These are phyloP conservation scores for Sisyra nigra DNA, from an alignment of 2,888 invertebrate genomes.

Conservation along the genomic window DNA sequence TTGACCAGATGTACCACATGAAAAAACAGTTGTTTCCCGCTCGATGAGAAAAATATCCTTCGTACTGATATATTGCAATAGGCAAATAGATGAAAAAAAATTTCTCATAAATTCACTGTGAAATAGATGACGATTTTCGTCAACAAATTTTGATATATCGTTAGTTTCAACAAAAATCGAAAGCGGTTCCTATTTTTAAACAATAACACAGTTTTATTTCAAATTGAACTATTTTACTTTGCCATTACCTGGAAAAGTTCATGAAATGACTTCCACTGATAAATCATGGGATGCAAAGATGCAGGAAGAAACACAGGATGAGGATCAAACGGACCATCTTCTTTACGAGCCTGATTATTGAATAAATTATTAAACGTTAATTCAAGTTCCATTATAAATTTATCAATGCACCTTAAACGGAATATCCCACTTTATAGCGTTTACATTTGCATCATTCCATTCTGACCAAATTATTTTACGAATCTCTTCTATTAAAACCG, in stretches of 20 bases:
- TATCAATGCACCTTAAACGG: not conserved
- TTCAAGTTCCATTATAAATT: not conserved
- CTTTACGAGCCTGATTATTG: not conserved
- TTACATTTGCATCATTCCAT: constrained; percentile 21
- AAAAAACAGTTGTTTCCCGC: constrained; percentile 17
- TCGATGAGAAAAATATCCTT: constrained; percentile 22
- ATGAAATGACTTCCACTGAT: not conserved
- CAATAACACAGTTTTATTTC: too few relatives aligned
- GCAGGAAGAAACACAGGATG: not conserved
- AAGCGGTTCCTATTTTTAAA: too few relatives aligned
- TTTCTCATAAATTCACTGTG: constrained; percentile 25
- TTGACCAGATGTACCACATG: constrained; percentile 17
- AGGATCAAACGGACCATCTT: not conserved
- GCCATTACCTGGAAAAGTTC: not conserved
- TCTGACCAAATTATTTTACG: constrained; percentile 13
- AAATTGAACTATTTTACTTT: too few relatives aligned
- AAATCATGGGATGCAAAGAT: not conserved
- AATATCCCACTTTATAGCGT: constrained; percentile 9
- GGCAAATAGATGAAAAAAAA: constrained; percentile 24
- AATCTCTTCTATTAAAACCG: not conserved
- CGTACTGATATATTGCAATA: constrained; percentile 24
- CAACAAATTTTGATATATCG: not conserved
- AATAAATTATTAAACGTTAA: not conserved
- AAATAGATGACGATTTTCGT: constrained; percentile 24
- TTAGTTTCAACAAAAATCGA: too few relatives aligned